A percentile compares a stretch with the other conserved stretches of the same genome.
These are phyloP conservation scores for Philotrypesis tridentata DNA, from an alignment of 1,140 invertebrate genomes.

Conservation along the genomic window DNA sequence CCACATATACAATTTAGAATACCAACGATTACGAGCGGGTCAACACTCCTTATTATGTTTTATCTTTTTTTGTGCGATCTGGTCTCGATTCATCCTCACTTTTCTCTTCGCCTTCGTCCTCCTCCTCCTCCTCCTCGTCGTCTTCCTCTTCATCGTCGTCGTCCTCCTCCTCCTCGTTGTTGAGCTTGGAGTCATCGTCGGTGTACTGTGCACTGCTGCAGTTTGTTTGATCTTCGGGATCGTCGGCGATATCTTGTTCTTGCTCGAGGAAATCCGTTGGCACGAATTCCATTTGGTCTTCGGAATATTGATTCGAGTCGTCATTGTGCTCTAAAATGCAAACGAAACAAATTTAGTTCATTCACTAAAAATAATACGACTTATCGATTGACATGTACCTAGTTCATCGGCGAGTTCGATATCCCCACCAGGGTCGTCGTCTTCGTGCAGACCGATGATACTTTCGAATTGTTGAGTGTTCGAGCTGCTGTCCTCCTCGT, in stretches of 20 bases:
- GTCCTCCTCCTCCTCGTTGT: constrained; percentile 52
- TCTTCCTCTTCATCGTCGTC: constrained; percentile 54
- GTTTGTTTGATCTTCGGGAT: constrained; percentile 59
- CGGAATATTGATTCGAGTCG: constrained; percentile 59
- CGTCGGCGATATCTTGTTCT: constrained; percentile 69
- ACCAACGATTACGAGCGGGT: constrained; percentile 15
- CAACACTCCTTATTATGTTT: constrained; percentile 36
- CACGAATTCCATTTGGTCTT: constrained; percentile 72
- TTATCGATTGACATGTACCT: not conserved
- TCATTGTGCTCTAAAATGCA: constrained; percentile 27
- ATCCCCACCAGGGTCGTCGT: constrained; percentile 67
- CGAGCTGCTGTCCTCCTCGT: constrained; percentile 48
- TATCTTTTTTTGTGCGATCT: constrained; percentile 40
- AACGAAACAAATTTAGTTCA: not conserved
- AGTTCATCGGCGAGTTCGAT: constrained; percentile 45
- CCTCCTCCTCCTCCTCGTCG: constrained; percentile 50
- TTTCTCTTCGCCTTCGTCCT: constrained; percentile 17
- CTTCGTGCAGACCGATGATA: constrained; percentile 65
- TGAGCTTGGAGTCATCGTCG: constrained; percentile 39
- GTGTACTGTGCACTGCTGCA: constrained; percentile 52
- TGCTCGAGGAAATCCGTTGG: constrained; percentile 72
- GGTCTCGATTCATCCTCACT: constrained; percentile 29
- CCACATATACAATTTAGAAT: constrained; percentile 38
- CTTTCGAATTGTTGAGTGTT: constrained; percentile 59
- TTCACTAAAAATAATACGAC: no score